Percentiles rank a stretch among this genome's conserved stretches.
Evolutionary conservation across 2,113 vertebrate genomes (phyloP).

Genomic region (Paradisaea rubra): DNA sequence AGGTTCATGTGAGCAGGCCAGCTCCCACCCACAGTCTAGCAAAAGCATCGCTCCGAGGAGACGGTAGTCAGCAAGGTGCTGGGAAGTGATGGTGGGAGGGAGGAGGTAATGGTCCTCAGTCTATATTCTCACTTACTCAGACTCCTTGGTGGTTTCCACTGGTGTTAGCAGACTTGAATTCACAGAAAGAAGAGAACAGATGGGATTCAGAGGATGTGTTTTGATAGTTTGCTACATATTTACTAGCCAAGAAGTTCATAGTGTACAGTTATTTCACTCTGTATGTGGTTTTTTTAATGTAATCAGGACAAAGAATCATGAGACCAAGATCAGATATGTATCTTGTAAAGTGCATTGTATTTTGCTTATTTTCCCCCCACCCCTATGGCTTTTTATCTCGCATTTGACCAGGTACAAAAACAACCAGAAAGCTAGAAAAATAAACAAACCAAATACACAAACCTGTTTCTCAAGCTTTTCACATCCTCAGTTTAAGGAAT

Average conservation of each 20-base stretch:
- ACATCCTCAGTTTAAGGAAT: slow-evolving; percentile 6
- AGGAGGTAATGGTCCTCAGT: neutral
- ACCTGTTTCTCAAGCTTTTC: slow-evolving; percentile 29
- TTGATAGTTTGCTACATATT: neutral
- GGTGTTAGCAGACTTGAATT: neutral
- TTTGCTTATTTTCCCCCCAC: neutral
- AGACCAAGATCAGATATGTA: neutral
- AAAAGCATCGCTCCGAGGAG: neutral
- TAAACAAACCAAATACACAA: neutral
- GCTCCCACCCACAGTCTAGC: neutral
- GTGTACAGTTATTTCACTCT: neutral
- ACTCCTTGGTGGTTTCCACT: neutral
- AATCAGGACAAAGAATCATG: neutral
- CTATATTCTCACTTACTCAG: neutral
- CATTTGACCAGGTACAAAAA: slow-evolving; percentile 17
- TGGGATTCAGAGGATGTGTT: neutral
- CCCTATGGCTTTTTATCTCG: neutral
- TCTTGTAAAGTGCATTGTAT: slow-evolving; percentile 22
- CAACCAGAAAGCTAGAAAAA: slow-evolving; percentile 11
- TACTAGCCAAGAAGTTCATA: neutral
- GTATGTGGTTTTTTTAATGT: neutral
- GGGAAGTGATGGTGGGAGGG: neutral
- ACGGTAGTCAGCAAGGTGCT: neutral
- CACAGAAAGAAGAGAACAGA: neutral
- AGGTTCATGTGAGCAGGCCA: neutral